Evolutionary conservation across 2,113 vertebrate genomes (phyloP).

Genomic region (Eira barbara): DNA sequence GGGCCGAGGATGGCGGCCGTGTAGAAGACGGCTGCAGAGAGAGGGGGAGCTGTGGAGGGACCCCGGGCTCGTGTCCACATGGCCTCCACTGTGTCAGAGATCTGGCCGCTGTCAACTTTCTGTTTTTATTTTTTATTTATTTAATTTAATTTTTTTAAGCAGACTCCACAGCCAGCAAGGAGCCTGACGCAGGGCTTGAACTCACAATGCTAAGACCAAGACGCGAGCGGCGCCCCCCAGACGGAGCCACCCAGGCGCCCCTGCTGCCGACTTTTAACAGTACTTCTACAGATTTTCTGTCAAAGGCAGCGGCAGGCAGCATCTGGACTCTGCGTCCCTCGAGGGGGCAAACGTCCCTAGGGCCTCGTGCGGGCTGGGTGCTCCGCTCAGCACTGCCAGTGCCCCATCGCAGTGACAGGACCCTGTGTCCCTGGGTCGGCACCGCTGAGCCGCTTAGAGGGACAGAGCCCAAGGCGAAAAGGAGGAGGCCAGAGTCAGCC

Average conservation of each 20-base stretch:
- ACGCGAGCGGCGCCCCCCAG: not conserved
- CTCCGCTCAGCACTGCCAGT: too few species aligned
- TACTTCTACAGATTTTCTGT: not conserved
- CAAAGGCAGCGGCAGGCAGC: not conserved
- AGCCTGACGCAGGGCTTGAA: not conserved
- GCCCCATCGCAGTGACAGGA: rapidly evolving
- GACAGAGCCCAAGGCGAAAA: not conserved
- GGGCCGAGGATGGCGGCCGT: constrained; percentile 96
- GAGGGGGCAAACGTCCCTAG: not conserved
- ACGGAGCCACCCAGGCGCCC: too few species aligned
- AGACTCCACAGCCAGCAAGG: not conserved
- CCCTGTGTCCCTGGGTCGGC: not conserved
- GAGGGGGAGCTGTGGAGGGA: not conserved
- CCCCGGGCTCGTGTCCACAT: rapidly evolving
- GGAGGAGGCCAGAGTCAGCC: rapidly evolving
- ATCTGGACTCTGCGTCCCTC: not conserved
- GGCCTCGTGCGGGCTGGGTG: rapidly evolving
- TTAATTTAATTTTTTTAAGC: not conserved
- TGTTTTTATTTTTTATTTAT: not conserved
- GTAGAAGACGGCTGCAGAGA: constrained; percentile 91
- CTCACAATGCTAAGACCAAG: not conserved
- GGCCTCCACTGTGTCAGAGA: not conserved
- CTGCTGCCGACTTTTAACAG: not conserved
- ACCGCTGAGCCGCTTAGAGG: rapidly evolving
- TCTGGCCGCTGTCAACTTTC: not conserved